A percentile compares a stretch with the other conserved stretches of the same genome.
phyloP scores from a whole-genome alignment of 2,888 invertebrate genomes.

The Eupithecia abbreviata region DNA sequence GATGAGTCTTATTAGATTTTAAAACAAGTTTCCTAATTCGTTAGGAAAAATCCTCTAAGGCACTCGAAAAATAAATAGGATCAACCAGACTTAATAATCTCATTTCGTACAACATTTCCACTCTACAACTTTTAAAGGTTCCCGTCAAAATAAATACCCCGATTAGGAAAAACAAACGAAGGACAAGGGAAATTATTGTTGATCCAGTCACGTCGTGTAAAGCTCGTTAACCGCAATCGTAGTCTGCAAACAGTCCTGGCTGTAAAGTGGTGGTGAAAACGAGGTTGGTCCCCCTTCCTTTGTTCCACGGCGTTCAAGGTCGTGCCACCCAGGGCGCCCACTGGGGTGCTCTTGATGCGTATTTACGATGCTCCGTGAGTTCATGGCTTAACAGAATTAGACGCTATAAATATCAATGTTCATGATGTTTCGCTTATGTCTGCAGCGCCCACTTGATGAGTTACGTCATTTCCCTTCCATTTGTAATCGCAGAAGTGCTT shows the following conservation, averaged over 20 bases:
- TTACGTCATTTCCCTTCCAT: conserved; percentile 29
- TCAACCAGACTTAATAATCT: neutral
- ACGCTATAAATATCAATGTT: conserved; percentile 46
- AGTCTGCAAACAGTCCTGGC: conserved; percentile 42
- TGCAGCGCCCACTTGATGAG: conserved; percentile 30
- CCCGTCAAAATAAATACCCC: conserved; percentile 21
- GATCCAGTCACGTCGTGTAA: conserved; percentile 36
- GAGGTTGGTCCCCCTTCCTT: conserved; percentile 55
- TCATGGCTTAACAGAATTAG: conserved; percentile 45
- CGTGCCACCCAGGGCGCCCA: conserved; percentile 44
- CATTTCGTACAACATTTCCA: neutral
- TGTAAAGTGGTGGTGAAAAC: conserved; percentile 47
- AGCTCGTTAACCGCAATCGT: conserved; percentile 46
- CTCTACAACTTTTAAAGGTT: conserved; percentile 23
- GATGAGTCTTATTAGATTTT: neutral
- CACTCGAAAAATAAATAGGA: neutral
- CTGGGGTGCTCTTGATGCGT: conserved; percentile 46
- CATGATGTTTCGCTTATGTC: conserved; percentile 29
- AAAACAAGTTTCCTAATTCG: neutral
- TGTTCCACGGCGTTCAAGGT: conserved; percentile 65
- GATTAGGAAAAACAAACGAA: conserved; percentile 31
- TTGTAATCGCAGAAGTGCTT: conserved; percentile 4
- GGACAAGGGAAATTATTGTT: conserved; percentile 38
- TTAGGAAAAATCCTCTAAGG: neutral
- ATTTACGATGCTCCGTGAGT: conserved; percentile 47